Conservation (phyloP, 2,797 vertebrate genomes). For the Pipistrellus nathusii region DNA sequence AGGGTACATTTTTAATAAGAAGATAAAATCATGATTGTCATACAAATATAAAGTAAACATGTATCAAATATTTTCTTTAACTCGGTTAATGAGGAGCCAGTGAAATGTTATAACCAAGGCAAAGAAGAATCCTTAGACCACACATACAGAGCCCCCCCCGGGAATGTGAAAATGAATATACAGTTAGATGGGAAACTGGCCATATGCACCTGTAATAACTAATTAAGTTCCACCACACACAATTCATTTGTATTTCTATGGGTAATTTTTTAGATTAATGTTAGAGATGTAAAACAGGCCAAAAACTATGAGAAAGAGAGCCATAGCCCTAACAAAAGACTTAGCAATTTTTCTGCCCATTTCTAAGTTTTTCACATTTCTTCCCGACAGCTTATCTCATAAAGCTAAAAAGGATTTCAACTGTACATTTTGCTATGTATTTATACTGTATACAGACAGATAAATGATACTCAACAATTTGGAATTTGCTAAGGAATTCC, state of each 20-base stretch:
- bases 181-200: not conserved
- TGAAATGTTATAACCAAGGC: not conserved
- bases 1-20: not conserved
- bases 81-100: not conserved
- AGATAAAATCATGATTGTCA: not conserved
- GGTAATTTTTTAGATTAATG: not conserved
- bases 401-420: not conserved
- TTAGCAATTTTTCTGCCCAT: not conserved
- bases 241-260: not conserved
- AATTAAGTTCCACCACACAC: not conserved
- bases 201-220: not conserved
- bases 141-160: not conserved
- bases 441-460: not conserved
- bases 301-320: not conserved
- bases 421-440: not conserved
- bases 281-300: not conserved
- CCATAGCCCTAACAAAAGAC: not conserved
- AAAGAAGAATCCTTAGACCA: not conserved
- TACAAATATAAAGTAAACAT: not conserved
- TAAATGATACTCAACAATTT: not conserved
- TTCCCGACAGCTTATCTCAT: not conserved
- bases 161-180: not conserved
- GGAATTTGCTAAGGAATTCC: not conserved
- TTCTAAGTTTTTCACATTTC: slow-evolving; percentile 11
- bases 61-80: not conserved